These are phyloP conservation scores for Callaeas wilsoni DNA, from an alignment of 2,113 vertebrate species.

Conservation along the genomic window DNA sequence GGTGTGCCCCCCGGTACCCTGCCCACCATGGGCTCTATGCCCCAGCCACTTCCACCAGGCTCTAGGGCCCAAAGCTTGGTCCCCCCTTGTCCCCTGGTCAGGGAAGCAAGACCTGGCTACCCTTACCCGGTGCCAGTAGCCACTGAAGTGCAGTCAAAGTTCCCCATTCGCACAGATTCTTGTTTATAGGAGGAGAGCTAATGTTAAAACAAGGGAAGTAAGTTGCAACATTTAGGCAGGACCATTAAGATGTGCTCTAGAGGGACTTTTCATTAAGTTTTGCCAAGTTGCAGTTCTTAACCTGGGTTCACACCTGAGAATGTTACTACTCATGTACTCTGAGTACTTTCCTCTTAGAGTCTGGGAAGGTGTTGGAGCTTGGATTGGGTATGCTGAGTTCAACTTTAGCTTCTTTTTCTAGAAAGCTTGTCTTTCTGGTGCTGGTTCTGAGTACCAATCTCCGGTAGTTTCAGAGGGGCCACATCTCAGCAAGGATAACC, in stretches of 20 bases:
- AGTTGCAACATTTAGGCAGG: background rate
- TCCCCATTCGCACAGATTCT: too few species aligned
- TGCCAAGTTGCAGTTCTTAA: background rate
- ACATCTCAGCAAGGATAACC: background rate
- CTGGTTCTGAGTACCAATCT: background rate
- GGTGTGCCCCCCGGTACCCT: background rate
- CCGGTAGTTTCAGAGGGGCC: background rate
- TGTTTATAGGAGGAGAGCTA: background rate
- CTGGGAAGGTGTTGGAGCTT: background rate
- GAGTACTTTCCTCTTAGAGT: background rate
- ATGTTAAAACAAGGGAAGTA: background rate
- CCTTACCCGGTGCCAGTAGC: rapidly evolving
- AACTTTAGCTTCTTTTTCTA: background rate
- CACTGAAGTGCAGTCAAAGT: background rate
- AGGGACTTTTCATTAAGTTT: background rate
- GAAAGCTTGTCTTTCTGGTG: background rate
- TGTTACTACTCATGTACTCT: background rate
- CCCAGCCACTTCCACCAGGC: too few species aligned
- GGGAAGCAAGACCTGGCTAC: too few species aligned
- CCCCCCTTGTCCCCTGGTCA: too few species aligned
- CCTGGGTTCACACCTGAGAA: background rate
- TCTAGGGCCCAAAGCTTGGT: background rate
- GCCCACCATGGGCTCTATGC: rapidly evolving
- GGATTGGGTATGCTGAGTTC: rapidly evolving
- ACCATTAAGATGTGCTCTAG: background rate